Evolutionary conservation across 2,888 invertebrate species (phyloP), one percentile per base, ranked within the genome.

Genomic region (Xestia sexstrigata): DNA sequence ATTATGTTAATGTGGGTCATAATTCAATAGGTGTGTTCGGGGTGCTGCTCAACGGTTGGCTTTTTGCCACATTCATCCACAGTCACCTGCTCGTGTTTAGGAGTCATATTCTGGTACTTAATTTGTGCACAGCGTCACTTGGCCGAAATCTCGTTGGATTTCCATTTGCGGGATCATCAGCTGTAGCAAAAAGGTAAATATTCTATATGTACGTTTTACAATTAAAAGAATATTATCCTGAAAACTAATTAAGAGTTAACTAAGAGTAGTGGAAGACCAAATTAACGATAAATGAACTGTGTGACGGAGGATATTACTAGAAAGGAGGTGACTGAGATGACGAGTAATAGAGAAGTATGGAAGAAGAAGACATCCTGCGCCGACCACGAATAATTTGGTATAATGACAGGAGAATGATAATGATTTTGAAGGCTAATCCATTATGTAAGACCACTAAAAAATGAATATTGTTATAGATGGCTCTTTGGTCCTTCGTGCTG

Each of bases 11-110:
- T 75, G 77, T 65, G 74, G 68, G 62, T 74, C 77, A 81, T 87
- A 80, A 85, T 87, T 90, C 89, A 89, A 76, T 94, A 97, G 97
- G 97, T 92, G 92, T 96, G 89, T 95, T 96, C 88, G 97, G 97
- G 93, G 95, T 97, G 94, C 95, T 97, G 92, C 94, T 97, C 88
- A 97, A 97, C 89, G 94, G 95, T 86, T 97, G 97, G 97, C 95
- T 97, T 80, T 96, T 96, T 90, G 94, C 94, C 90, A 96, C 97
- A 47, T 97, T 97, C 92, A 92, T 97, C 86, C 96, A 97, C 92
- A 97, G 97, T 92, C 96, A 97, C 92, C 95, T 97, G 78, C 93
- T 97, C 76, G 94, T 95, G 84, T 96, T 95, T 89, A 96, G 95
- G 91, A 97, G 96, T 91, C 97, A 97, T 90, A 93, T 97, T 85